A percentile compares a stretch with the other conserved stretches of the same genome.
phyloP scores from a whole-genome alignment of 1,140 invertebrate species.

The Lepidotrigona ventralis region DNA sequence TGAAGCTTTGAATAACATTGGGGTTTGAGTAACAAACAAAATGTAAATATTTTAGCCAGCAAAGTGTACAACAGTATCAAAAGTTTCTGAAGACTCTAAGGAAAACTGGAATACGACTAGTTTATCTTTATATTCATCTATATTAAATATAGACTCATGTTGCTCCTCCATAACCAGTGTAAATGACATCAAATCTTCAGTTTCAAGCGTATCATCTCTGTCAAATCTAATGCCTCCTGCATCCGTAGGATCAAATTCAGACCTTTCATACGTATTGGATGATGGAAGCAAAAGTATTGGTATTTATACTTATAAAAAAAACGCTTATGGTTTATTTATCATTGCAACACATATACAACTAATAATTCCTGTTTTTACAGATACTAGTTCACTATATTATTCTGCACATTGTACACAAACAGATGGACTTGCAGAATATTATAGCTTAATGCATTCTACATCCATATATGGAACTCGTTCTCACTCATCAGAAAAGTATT shows the following conservation, averaged over 20 bases:
- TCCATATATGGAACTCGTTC: constrained; percentile 69
- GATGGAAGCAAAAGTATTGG: constrained; percentile 72
- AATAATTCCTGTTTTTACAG: constrained; percentile 57
- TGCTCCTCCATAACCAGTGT: constrained; percentile 54
- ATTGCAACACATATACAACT: background rate
- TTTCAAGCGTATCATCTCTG: constrained; percentile 63
- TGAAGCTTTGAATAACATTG: too few relatives aligned
- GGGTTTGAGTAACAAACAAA: background rate
- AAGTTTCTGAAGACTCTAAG: constrained; percentile 77
- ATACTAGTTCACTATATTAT: constrained; percentile 75
- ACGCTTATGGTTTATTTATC: background rate
- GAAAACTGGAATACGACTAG: constrained; percentile 77
- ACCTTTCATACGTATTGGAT: constrained; percentile 72
- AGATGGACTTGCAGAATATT: constrained; percentile 73
- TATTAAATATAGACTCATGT: constrained; percentile 61
- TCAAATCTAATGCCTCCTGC: constrained; percentile 73
- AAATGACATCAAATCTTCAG: constrained; percentile 68
- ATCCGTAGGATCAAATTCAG: constrained; percentile 67
- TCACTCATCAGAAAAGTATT: constrained; percentile 67
- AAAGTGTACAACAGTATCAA: constrained; percentile 67
- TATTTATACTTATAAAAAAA: constrained; percentile 36
- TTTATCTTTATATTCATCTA: constrained; percentile 68
- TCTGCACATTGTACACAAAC: constrained; percentile 69
- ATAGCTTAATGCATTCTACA: constrained; percentile 73
- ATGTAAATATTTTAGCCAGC: constrained; percentile 58